Percentiles rank a stretch among this genome's conserved stretches.
These are phyloP conservation scores for Dicrostonyx torquatus DNA, from an alignment of 2,797 vertebrate genomes.

Conservation along the genomic window DNA sequence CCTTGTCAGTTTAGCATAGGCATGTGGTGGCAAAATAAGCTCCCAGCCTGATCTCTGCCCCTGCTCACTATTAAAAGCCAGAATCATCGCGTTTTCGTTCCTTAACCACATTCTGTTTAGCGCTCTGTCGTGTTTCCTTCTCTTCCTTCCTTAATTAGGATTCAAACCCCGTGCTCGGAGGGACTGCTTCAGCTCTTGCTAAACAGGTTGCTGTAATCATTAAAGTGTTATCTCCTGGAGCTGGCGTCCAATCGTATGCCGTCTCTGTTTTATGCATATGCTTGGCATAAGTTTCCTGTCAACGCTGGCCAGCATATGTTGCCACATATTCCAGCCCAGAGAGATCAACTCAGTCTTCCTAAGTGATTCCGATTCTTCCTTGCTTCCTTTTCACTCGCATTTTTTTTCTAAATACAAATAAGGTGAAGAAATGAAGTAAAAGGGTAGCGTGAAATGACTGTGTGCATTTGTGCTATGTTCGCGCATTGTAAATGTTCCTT, in stretches of 20 bases:
- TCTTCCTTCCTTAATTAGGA: conserved; percentile 54
- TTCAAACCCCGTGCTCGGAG: conserved; percentile 43
- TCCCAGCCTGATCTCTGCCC: conserved; percentile 46
- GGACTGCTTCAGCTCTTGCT: conserved; percentile 60
- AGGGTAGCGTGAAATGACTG: neutral
- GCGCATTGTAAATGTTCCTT: conserved; percentile 12
- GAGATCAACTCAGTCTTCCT: conserved; percentile 7
- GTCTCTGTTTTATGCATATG: conserved; percentile 39
- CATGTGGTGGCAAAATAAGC: neutral
- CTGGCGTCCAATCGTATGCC: conserved; percentile 46
- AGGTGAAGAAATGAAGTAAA: conserved; percentile 15
- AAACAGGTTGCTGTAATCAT: conserved; percentile 64
- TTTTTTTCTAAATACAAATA: conserved; percentile 29
- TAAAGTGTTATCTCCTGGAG: conserved; percentile 19
- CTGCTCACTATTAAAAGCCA: conserved; percentile 38
- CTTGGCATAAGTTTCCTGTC: conserved; percentile 50
- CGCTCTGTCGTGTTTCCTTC: conserved; percentile 57
- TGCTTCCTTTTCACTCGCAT: conserved; percentile 16
- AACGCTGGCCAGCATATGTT: conserved; percentile 46
- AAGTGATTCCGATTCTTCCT: conserved; percentile 21
- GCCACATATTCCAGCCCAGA: neutral
- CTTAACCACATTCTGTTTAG: neutral
- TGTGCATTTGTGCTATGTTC: conserved; percentile 17
- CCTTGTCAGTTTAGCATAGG: neutral
- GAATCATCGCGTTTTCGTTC: conserved; percentile 53